Evolutionary conservation across 2,113 vertebrate species (phyloP).

Genomic region (Caloenas nicobarica): DNA sequence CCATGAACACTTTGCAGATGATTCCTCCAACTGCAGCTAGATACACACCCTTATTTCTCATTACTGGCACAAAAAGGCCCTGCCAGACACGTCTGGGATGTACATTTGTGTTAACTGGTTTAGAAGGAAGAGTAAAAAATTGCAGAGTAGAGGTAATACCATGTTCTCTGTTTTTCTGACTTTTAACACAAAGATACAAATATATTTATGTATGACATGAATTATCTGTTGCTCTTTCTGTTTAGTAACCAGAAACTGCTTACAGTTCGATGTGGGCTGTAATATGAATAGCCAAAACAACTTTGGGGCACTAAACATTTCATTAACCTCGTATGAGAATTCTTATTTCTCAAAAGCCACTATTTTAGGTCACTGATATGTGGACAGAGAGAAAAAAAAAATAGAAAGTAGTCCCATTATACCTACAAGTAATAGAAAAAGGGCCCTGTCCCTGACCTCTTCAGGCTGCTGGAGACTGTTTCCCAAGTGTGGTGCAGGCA

Average conservation of each 20-base stretch:
- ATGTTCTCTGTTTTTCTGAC: neutral
- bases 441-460: neutral
- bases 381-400: neutral
- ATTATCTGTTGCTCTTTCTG: neutral
- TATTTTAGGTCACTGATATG: neutral
- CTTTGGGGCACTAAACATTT: neutral
- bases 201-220: neutral
- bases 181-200: neutral
- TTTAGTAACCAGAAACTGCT: neutral
- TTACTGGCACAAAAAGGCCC: neutral
- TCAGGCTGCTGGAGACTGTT: neutral
- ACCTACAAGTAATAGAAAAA: neutral
- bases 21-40: neutral
- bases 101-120: neutral
- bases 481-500: neutral
- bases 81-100: neutral
- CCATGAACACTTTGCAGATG: neutral
- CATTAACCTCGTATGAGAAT: neutral
- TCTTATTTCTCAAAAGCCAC: neutral
- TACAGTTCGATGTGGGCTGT: neutral
- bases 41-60: slow-evolving; percentile 6
- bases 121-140: neutral
- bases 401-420: neutral
- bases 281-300: neutral
- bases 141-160: neutral